Conservation (phyloP, 2,888 invertebrate species). For the Microchrysa polita region DNA sequence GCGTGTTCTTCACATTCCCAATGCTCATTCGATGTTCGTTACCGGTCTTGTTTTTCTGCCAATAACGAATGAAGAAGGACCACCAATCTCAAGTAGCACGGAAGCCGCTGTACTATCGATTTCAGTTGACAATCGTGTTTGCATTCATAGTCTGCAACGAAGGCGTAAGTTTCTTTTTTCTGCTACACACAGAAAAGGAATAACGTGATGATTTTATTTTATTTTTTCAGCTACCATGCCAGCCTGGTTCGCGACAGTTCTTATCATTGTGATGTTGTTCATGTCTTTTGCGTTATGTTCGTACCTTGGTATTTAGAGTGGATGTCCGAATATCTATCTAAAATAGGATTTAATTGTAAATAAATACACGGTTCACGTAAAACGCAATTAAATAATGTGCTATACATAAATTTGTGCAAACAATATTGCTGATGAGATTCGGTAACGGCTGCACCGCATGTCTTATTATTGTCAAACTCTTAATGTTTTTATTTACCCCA, state of each 20-base stretch:
- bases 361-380: not conserved
- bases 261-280: conserved; percentile 80
- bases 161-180: conserved; percentile 71
- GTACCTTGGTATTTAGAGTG: conserved; percentile 77
- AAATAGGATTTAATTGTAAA: not conserved
- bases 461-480: not conserved
- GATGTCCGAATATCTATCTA: not conserved
- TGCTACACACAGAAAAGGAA: not conserved
- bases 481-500: conserved; percentile 4
- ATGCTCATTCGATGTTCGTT: conserved; percentile 96
- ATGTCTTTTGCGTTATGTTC: conserved; percentile 84
- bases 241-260: conserved; percentile 80
- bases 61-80: conserved; percentile 72
- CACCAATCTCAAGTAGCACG: conserved; percentile 76
- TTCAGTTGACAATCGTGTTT: conserved; percentile 93
- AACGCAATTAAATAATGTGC: not conserved
- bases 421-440: not conserved
- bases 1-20: conserved; percentile 82
- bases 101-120: conserved; percentile 93
- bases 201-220: not conserved
- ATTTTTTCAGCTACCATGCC: conserved; percentile 77
- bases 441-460: not conserved
- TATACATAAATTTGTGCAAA: not conserved
- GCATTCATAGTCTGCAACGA: conserved; percentile 85
- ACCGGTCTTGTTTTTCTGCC: conserved; percentile 95